Base-by-base conservation (phyloP, 2,797 vertebrate genomes). In the Tachyglossus aculeatus region DNA sequence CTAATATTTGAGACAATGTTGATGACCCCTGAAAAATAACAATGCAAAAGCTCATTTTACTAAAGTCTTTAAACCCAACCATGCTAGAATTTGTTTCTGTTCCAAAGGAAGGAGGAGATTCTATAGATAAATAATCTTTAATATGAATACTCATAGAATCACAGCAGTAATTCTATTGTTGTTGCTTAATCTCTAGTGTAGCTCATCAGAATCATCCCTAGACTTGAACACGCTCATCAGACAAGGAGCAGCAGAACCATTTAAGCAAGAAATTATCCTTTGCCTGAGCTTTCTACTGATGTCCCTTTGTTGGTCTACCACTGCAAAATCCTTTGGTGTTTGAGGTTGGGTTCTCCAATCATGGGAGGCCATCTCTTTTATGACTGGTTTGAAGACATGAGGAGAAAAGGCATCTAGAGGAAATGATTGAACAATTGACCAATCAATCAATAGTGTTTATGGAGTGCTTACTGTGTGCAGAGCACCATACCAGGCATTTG, bases 41-140 rank as follows among this genome's bases (percentile, higher is more conserved):
- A 40, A 62, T 34, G 5, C 4, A 6, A 58, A 18, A 41, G 37
- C 1, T 0, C 6, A 31, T 50, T 62, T 47, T 21, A 43, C 18
- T 16, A 59, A 63, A 57, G 10, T 39, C 54, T 31, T 22, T 24
- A 39, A 78, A 60, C 36, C 38, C 51, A 64, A 51, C 51, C 78
- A 72, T 59, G 75, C 77, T 16, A 77, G 75, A 86, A 54, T 70
- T 2, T n/a, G 69, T 78, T 82, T 69, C 74, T 45, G 57, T 77
- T 76, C 66, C 43, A 48, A 18, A 62, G 67, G 66, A 55, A 82
- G 67, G 48, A 68, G 71, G 59, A 57, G 19, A 59, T 14, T 80
- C 72, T 74, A 53, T 79, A 77, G 83, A 85, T 80, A 77, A 82
- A 43, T 12, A 5, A 1, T 71, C 40, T 60, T 62, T 79, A 63